Base-by-base conservation (phyloP, 2,888 invertebrate species). In the Mechanitis messenoides region DNA sequence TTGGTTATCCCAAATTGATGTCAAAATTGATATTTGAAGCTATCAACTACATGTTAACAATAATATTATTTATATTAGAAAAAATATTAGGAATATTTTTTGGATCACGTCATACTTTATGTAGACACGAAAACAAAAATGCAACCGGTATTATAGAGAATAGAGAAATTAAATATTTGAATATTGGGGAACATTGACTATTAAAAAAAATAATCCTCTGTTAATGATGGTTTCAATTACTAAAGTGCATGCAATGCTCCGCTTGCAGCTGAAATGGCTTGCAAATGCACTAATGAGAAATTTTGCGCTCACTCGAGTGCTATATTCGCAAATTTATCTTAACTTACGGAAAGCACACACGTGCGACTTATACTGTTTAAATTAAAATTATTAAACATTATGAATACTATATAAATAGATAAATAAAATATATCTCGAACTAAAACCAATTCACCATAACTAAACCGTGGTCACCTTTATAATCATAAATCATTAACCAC, bases 281-380 rank as follows among this genome's bases (percentile, higher is more conserved):
- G 58, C 61, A 59, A 64, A 67, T 67, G 69, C 60, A 63, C 63
- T 67, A 64, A 69, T 66, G 65, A 64, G 63, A 60, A 65, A 71
- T 72, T 74, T 73, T 65, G 63, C 69, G 68, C 63, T 61, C 64
- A 68, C 62, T 71, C 61, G 57, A 58, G 20, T 56, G 31, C n/a
- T 7, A 28, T 3, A 50, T 9, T 50, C 7, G 50, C 9, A 35
- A n/a, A 47, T 47, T n/a, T 47, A 7, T 47, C 47, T 47, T 47
- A 47, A 47, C n/a, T 47, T 20, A 47, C n/a, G 50, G 3, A 28
- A 3, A 31, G 2, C 28, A 2, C 31, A 50, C 9, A 50, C 31
- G 4, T 9, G 28, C 47, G 28, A 50, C 47, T 50, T 50, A 11
- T 20, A 5, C 1, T 31, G 2, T 31, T 9, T 50, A 50, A n/a